These are phyloP conservation scores for Heliocidaris tuberculata DNA, from an alignment of 35 echinoderm and acorn worm species.

Conservation along the genomic window DNA sequence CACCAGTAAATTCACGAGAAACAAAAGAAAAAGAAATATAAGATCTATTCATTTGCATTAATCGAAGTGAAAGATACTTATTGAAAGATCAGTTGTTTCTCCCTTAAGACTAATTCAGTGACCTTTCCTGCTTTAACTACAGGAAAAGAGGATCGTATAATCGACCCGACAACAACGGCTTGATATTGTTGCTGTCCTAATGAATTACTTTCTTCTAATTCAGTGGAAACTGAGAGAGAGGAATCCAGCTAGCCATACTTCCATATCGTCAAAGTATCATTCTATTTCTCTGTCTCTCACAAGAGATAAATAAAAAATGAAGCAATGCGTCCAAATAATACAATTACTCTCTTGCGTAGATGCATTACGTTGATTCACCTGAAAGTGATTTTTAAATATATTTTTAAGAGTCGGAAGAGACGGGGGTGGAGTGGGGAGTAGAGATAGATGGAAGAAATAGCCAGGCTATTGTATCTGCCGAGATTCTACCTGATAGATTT, in stretches of 20 bases:
- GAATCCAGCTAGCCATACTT: neutral
- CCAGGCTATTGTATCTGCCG: neutral
- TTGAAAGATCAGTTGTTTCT: neutral
- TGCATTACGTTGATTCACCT: neutral
- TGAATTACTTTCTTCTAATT: neutral
- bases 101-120: neutral
- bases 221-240: neutral
- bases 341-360: neutral
- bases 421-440: neutral
- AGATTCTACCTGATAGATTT: slow-evolving; percentile 14
- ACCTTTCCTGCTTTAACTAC: neutral
- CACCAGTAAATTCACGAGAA: no score
- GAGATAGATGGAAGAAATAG: neutral
- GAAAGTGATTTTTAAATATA: neutral
- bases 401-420: neutral
- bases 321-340: neutral
- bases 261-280: neutral
- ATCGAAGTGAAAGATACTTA: neutral
- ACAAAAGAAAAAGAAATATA: no score
- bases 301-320: neutral
- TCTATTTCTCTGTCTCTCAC: neutral
- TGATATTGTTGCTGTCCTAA: slow-evolving; percentile 7
- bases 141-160: neutral
- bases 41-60: no score
- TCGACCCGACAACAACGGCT: neutral